These are phyloP conservation scores for Apodemus sylvaticus DNA, from an alignment of 2,113 vertebrate species.

Conservation along the genomic window DNA sequence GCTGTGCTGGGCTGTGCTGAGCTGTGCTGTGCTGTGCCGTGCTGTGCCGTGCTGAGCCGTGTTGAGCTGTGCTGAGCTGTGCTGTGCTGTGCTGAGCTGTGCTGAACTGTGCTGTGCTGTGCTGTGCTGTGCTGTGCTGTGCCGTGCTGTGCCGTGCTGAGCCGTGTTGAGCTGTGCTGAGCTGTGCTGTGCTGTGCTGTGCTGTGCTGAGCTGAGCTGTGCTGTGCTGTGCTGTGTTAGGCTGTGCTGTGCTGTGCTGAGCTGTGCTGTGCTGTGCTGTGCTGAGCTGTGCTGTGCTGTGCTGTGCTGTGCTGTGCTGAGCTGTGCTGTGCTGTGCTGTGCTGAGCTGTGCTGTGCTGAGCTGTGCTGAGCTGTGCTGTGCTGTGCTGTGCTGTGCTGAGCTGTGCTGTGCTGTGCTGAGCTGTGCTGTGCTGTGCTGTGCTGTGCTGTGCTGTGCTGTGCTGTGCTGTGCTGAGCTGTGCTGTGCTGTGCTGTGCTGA, in stretches of 20 bases:
- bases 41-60: too few species aligned
- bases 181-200: too few species aligned
- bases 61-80: too few species aligned
- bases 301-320: neutral
- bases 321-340: too few species aligned
- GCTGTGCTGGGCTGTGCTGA: neutral
- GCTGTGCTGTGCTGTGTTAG: too few species aligned
- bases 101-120: too few species aligned
- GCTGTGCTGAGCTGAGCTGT: neutral
- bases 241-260: neutral
- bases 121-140: neutral
- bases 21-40: neutral
- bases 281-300: neutral
- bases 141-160: neutral
- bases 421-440: neutral
- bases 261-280: too few species aligned
- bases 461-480: neutral
- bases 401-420: too few species aligned
- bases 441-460: too few species aligned
- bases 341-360: neutral
- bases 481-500: too few species aligned
- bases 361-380: too few species aligned
- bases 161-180: too few species aligned
- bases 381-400: neutral
- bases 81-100: neutral